These are phyloP conservation scores for Odontothrips loti DNA, from an alignment of 2,888 invertebrate species.

Conservation along the genomic window DNA sequence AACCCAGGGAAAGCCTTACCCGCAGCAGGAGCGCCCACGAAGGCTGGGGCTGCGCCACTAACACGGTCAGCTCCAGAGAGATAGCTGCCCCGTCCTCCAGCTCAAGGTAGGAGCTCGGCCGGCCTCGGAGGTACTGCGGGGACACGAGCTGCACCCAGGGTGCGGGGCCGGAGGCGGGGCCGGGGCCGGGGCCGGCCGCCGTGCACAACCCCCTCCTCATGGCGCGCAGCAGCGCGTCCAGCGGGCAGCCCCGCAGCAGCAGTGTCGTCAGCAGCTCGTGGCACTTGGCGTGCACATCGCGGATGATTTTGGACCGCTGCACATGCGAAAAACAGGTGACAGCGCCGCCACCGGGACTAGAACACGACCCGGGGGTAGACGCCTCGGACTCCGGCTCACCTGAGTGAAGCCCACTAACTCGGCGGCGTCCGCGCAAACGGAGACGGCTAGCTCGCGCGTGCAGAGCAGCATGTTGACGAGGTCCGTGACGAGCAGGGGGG, in stretches of 20 bases:
- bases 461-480: conserved; percentile 73
- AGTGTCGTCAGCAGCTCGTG: conserved; percentile 71
- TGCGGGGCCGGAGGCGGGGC: background rate
- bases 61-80: conserved; percentile 64
- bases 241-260: conserved; percentile 66
- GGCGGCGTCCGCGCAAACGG: conserved; percentile 51
- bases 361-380: too few species aligned
- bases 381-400: background rate
- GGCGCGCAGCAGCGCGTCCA: conserved; percentile 73
- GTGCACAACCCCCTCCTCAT: conserved; percentile 27
- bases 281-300: conserved; percentile 79
- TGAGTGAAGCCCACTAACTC: conserved; percentile 55
- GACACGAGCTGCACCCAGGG: conserved; percentile 37
- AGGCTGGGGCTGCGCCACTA: conserved; percentile 72
- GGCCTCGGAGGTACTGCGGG: conserved; percentile 34
- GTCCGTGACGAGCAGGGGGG: conserved; percentile 62
- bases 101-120: background rate
- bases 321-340: conserved; percentile 40
- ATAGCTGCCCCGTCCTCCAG: conserved; percentile 47
- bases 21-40: conserved; percentile 71
- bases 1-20: conserved; percentile 48
- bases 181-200: background rate
- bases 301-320: conserved; percentile 53
- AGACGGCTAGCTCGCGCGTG: conserved; percentile 66
- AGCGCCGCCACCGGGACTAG: background rate